phyloP scores from a whole-genome alignment of 1,140 invertebrate genomes.

The Teleopsis dalmanni region DNA sequence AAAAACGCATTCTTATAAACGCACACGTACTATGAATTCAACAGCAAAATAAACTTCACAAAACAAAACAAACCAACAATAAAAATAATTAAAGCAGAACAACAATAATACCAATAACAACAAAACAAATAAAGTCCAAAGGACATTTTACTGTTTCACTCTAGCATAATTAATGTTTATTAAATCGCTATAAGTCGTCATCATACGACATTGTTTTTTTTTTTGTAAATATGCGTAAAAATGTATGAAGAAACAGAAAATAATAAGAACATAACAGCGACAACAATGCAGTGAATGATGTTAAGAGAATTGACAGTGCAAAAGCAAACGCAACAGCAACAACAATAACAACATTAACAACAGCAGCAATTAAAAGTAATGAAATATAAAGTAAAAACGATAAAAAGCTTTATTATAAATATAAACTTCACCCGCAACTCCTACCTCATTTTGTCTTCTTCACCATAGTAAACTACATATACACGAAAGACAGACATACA shows the following conservation, averaged over 20 bases:
- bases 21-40: no score
- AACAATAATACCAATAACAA: background rate
- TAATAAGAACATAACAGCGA: background rate
- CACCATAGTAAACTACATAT: no score
- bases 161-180: no score
- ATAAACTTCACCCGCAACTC: no score
- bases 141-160: no score
- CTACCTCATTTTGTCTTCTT: no score
- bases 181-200: no score
- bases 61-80: no score
- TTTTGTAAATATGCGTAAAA: background rate
- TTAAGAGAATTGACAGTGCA: background rate
- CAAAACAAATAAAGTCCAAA: background rate
- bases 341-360: background rate
- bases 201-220: no score
- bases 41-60: no score
- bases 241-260: background rate
- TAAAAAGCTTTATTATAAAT: no score
- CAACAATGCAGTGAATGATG: background rate
- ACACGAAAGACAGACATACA: background rate
- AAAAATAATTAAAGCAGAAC: background rate
- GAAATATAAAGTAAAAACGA: constrained; percentile 3
- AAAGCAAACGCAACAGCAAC: background rate
- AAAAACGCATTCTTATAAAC: no score
- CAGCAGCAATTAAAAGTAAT: constrained; percentile 5